Conservation (phyloP, 2,113 vertebrate species). For the Sula dactylatra region DNA sequence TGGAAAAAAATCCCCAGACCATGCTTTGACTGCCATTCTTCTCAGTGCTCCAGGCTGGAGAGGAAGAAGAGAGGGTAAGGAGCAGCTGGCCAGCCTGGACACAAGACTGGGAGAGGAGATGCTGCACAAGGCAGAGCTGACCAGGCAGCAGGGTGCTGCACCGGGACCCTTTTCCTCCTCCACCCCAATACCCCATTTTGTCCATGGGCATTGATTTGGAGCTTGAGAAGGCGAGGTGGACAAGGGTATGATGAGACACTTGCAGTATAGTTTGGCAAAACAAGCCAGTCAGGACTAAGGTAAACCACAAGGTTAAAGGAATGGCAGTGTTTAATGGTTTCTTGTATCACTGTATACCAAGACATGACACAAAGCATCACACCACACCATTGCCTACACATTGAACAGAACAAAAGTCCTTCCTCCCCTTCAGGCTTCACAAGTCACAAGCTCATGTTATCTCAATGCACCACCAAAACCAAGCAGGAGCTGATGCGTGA, state of each 20-base stretch:
- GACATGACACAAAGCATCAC: neutral
- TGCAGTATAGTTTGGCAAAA: neutral
- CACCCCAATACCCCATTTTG: neutral
- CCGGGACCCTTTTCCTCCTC: neutral
- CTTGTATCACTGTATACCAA: neutral
- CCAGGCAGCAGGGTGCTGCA: neutral
- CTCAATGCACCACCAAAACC: neutral
- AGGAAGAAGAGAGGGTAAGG: neutral
- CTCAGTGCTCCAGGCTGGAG: neutral
- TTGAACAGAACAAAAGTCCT: neutral
- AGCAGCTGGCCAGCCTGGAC: neutral
- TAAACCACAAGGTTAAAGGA: neutral
- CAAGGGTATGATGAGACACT: neutral
- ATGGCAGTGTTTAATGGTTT: neutral
- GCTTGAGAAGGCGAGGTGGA: neutral
- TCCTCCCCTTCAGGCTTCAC: neutral
- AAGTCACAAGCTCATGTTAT: neutral
- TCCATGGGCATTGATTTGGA: neutral
- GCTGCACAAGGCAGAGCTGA: neutral
- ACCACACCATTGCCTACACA: neutral
- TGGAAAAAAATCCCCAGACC: too few relatives aligned
- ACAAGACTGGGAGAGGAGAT: neutral
- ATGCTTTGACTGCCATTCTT: neutral
- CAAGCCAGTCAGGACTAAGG: neutral
- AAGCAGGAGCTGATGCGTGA: neutral